These are phyloP conservation scores for Ptychochromis oligacanthus DNA, from an alignment of 2,113 vertebrate species.

Conservation along the genomic window DNA sequence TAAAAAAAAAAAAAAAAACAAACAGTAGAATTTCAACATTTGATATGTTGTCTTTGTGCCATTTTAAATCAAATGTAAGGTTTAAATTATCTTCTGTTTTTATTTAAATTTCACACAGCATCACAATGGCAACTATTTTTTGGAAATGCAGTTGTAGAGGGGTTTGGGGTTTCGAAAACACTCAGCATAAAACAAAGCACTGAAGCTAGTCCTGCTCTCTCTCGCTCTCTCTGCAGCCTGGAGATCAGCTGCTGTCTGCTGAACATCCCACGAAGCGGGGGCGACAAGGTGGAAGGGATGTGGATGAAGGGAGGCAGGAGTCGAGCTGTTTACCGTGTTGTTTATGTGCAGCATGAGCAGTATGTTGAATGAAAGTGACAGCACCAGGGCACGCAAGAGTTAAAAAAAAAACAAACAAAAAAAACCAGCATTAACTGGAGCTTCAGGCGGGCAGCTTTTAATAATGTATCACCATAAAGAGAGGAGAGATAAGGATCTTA, in stretches of 20 bases:
- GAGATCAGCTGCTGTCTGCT: conserved; percentile 41
- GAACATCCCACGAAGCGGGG: conserved; percentile 18
- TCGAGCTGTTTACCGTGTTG: neutral
- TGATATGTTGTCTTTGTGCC: too few relatives aligned
- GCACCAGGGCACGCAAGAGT: neutral
- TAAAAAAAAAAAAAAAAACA: too few relatives aligned
- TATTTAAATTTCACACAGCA: neutral
- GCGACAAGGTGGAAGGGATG: neutral
- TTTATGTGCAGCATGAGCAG: neutral
- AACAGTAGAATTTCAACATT: too few relatives aligned
- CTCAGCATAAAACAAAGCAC: neutral
- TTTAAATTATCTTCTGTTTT: neutral
- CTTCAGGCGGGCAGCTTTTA: conserved; percentile 22
- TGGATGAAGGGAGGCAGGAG: neutral
- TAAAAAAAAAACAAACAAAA: neutral
- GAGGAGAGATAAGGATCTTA: neutral
- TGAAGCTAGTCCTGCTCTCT: neutral
- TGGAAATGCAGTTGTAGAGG: neutral
- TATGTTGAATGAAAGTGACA: conserved; percentile 4
- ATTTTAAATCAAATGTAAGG: too few relatives aligned
- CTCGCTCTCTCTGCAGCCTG: neutral
- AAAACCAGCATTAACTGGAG: neutral
- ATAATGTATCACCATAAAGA: conserved; percentile 42
- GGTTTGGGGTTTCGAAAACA: neutral
- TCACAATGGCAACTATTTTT: neutral